Conservation (phyloP, 2,113 vertebrate genomes). For the Gavialis gangeticus region DNA sequence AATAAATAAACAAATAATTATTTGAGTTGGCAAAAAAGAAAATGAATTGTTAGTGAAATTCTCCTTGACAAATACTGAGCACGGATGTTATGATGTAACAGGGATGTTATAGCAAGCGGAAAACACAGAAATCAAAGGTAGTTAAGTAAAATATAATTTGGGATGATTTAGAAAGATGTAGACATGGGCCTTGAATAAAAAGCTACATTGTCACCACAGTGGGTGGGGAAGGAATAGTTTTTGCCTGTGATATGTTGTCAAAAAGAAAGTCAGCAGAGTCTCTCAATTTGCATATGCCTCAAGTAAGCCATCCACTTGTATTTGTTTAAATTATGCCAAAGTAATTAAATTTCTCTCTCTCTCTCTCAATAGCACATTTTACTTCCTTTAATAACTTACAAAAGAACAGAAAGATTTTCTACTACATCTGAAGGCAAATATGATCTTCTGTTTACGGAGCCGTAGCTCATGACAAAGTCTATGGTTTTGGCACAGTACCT, state of each 20-base stretch:
- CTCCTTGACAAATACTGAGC: neutral
- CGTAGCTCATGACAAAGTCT: too few species aligned
- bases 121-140: neutral
- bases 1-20: neutral
- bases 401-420: neutral
- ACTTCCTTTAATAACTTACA: neutral
- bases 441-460: neutral
- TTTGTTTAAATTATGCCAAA: neutral
- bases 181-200: neutral
- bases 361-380: neutral
- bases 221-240: neutral
- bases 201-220: neutral
- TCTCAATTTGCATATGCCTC: neutral
- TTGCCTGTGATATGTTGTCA: neutral
- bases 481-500: too few species aligned
- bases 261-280: conserved; percentile 6
- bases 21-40: neutral
- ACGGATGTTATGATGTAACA: neutral
- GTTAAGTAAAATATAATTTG: conserved; percentile 5
- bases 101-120: neutral
- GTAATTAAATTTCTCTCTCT: too few species aligned
- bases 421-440: neutral
- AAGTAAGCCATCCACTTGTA: neutral
- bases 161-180: neutral
- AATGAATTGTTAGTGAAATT: neutral